Base-by-base conservation (phyloP, 2,113 vertebrate species). In the Pangasianodon hypophthalmus region DNA sequence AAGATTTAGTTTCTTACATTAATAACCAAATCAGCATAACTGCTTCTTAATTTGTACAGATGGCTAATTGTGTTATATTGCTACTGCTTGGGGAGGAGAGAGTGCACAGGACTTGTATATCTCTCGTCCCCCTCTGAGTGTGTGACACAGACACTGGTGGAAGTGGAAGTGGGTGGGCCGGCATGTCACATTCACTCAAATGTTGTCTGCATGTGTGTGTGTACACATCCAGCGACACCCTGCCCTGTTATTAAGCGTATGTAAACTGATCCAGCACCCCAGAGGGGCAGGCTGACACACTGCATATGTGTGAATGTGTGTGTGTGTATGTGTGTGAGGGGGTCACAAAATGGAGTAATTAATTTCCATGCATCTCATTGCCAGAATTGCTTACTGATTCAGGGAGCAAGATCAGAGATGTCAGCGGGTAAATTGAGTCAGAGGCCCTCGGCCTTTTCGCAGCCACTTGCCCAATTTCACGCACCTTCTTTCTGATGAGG, bases 321-420 rank as follows among this genome's bases (percentile, higher is more conserved):
- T 75, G 13, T 79, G 67, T 85, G 85, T 73, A 60, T 87, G 60
- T 84, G 84, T 80, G 46, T 89, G 82, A 77, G 82, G 69, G 41
- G 87, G 85, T 89, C 90, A 91, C 77, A 91, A 91, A 79, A 87
- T 85, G 62, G 85, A 92, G 92, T 93, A 92, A 93, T 93, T 93
- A 92, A 93, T 93, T 92, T 67, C 87, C 90, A 90, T 97, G 96
- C 96, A 97, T 97, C 97, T 97, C 96, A 97, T 97, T 97, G 97
- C 97, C 97, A 97, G 95, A 92, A 97, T 96, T 96, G 58, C 95
- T 98, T 97, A 97, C 95, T 93, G 96, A 96, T 96, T 80, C 89
- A 81, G 88, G 64, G 87, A 89, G 90, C 89, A 64, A 92, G 92
- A 93, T 92, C 91, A 90, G 90, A 91, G 64, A 85, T 92, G 92